A percentile compares a stretch with the other conserved stretches of the same genome.
phyloP scores from a whole-genome alignment of 35 echinoderm and acorn worm species.

The Ophioderma brevispina region DNA sequence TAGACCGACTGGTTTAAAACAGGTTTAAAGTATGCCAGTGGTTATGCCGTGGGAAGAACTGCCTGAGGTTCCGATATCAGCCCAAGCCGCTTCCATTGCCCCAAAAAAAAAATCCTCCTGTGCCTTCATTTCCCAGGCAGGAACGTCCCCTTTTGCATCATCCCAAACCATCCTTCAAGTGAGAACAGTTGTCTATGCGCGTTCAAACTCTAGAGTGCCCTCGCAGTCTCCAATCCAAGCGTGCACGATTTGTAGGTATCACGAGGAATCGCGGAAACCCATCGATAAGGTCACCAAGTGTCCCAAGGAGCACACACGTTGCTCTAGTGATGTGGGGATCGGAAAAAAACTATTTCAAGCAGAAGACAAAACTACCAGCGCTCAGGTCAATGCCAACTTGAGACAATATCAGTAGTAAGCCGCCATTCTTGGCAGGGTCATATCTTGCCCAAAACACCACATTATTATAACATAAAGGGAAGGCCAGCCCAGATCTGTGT shows the following conservation, averaged over 20 bases:
- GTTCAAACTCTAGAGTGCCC: background rate
- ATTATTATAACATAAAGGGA: background rate
- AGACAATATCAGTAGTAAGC: background rate
- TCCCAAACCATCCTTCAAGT: background rate
- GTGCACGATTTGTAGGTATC: background rate
- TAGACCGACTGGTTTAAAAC: background rate
- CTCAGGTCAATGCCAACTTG: background rate
- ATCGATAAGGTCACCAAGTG: background rate
- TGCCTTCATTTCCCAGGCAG: background rate
- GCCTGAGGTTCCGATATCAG: background rate
- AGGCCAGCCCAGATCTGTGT: background rate
- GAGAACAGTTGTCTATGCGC: background rate
- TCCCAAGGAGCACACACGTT: background rate
- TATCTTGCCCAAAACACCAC: background rate
- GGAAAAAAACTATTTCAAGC: too few relatives aligned
- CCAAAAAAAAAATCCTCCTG: background rate
- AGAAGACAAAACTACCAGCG: background rate
- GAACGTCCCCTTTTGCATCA: background rate
- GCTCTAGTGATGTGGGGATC: background rate
- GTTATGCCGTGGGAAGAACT: too few relatives aligned
- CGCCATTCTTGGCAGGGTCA: background rate
- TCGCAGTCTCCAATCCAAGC: background rate
- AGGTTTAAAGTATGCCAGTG: background rate
- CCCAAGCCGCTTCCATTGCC: background rate
- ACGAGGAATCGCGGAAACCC: background rate